phyloP scores from a whole-genome alignment of 2,888 invertebrate genomes.

The Luperina nickerlii region DNA sequence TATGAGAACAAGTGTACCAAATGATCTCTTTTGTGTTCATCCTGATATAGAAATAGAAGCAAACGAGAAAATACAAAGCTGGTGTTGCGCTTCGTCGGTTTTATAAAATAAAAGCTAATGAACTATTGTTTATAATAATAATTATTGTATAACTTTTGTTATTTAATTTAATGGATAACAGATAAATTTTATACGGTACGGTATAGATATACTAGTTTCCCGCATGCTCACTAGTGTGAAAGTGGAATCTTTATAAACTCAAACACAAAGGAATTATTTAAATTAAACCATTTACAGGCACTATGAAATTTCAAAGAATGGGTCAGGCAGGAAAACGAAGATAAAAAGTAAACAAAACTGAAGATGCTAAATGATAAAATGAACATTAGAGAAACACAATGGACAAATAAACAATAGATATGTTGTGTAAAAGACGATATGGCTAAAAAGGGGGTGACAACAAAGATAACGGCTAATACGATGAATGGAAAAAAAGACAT shows the following conservation, averaged over 20 bases:
- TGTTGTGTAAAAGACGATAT: background rate
- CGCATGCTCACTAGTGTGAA: background rate
- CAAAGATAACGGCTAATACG: background rate
- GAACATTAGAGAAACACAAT: background rate
- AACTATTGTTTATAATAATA: too few species aligned
- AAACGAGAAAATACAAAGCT: constrained; percentile 23
- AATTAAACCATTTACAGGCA: background rate
- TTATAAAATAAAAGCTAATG: constrained; percentile 44
- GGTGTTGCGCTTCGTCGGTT: constrained; percentile 27
- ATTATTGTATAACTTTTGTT: background rate
- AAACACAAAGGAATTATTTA: background rate
- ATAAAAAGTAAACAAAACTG: background rate
- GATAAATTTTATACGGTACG: background rate
- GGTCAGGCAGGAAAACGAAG: background rate
- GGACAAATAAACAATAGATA: background rate
- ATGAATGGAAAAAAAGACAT: background rate
- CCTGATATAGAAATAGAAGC: constrained; percentile 27
- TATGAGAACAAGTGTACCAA: constrained; percentile 43
- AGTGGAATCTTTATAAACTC: background rate
- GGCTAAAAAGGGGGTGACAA: background rate
- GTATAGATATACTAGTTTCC: background rate
- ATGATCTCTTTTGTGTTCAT: constrained; percentile 44
- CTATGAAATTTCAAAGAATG: background rate
- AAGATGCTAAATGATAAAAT: too few species aligned
- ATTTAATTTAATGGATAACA: background rate